Evolutionary conservation across 1,140 invertebrate species (phyloP).

Genomic region (Ceratoteleas bidentatus): DNA sequence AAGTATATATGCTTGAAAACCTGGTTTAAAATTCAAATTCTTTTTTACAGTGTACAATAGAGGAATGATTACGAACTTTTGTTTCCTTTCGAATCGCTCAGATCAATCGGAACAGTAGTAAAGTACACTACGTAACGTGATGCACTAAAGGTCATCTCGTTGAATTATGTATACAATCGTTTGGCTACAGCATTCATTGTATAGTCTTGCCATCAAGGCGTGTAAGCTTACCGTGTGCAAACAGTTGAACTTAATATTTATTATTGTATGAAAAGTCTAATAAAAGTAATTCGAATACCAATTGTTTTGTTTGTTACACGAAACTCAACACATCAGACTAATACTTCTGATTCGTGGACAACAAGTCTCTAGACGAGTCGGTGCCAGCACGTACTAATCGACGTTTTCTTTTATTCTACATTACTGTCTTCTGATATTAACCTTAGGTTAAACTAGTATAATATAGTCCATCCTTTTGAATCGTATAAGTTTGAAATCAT

Average conservation of each 20-base stretch:
- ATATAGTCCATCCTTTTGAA: too few species aligned
- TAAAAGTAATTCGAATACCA: slow-evolving; percentile 77
- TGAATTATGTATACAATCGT: slow-evolving; percentile 50
- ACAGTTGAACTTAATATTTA: slow-evolving; percentile 76
- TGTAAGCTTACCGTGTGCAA: slow-evolving; percentile 51
- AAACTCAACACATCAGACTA: slow-evolving; percentile 37
- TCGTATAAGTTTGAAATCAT: too few species aligned
- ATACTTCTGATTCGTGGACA: too few species aligned
- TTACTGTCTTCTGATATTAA: too few species aligned
- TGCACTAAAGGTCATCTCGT: slow-evolving; percentile 19
- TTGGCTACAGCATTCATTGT: slow-evolving; percentile 49
- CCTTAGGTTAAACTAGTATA: too few species aligned
- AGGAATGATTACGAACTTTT: neutral
- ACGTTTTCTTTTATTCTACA: too few species aligned
- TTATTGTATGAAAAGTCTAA: slow-evolving; percentile 79
- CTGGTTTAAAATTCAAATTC: too few species aligned
- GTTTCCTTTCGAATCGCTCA: slow-evolving; percentile 34
- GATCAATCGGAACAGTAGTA: neutral
- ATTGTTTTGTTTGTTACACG: slow-evolving; percentile 72
- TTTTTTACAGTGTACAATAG: too few species aligned
- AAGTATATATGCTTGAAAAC: too few species aligned
- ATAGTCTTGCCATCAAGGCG: slow-evolving; percentile 42
- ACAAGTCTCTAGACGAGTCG: too few species aligned
- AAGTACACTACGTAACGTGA: slow-evolving; percentile 16
- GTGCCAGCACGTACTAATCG: too few species aligned